phyloP scores from a whole-genome alignment of 53 echinoderm and acorn worm genomes.

The Paracentrotus lividus region DNA sequence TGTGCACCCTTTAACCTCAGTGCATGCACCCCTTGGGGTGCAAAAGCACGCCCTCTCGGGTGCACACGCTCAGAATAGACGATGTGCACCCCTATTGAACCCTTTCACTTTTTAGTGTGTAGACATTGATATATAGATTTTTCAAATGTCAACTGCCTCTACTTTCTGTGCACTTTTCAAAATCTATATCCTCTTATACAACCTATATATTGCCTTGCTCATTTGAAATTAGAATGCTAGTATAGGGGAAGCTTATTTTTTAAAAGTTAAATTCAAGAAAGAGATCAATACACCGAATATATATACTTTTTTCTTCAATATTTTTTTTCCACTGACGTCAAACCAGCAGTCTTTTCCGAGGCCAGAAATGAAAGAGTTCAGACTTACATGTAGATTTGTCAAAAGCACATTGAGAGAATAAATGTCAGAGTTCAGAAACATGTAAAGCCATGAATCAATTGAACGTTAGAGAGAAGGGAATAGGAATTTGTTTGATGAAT shows the following conservation, averaged over 20 bases:
- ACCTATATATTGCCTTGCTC: conserved; percentile 12
- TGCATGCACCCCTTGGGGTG: no score
- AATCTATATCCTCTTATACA: conserved; percentile 30
- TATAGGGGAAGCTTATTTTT: not conserved
- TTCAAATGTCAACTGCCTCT: conserved; percentile 7
- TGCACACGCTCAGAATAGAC: no score
- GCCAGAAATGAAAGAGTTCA: conserved; percentile 19
- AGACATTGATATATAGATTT: conserved; percentile 12
- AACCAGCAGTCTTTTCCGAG: not conserved
- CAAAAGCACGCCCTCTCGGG: no score
- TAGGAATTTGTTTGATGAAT: no score
- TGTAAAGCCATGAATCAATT: conserved; percentile 33
- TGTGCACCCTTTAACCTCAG: no score
- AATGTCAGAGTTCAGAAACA: conserved; percentile 7
- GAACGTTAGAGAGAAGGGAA: no score
- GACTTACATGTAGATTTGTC: conserved; percentile 26
- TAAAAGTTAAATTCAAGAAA: not conserved
- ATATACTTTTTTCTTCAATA: conserved; percentile 2
- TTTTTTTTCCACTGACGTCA: conserved; percentile 24
- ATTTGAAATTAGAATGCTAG: not conserved
- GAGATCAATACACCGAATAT: not conserved
- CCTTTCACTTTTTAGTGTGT: no score
- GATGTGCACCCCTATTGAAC: no score
- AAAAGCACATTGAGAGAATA: conserved; percentile 7
- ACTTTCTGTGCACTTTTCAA: not conserved